A percentile compares a stretch with the other conserved stretches of the same genome.
phyloP scores from a whole-genome alignment of 1,140 invertebrate species.

The Drosophila mojavensis region DNA sequence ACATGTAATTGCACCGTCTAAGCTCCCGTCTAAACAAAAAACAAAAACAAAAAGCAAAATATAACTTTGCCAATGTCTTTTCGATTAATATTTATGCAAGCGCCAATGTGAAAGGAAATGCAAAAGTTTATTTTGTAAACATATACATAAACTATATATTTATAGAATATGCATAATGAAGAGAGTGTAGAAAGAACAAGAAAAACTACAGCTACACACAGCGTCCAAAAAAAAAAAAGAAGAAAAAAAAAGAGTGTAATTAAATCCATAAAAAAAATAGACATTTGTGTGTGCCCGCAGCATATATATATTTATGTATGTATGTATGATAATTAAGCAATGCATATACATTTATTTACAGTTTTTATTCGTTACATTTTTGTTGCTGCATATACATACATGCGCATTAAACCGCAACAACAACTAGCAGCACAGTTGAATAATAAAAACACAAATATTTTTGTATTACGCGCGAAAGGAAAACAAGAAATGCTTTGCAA shows the following conservation, averaged over 20 bases:
- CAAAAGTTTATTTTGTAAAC: conserved; percentile 74
- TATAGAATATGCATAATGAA: conserved; percentile 56
- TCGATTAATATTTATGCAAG: conserved; percentile 73
- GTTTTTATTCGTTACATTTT: conserved; percentile 25
- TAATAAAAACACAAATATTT: conserved; percentile 23
- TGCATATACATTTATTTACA: conserved; percentile 12
- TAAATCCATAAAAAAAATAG: background rate
- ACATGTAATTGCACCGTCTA: conserved; percentile 68
- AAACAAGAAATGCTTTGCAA: conserved; percentile 2
- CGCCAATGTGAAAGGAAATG: conserved; percentile 70
- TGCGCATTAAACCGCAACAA: conserved; percentile 13
- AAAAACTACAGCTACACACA: conserved; percentile 28
- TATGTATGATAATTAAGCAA: conserved; percentile 1
- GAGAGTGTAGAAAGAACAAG: conserved; percentile 21
- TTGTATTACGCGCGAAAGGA: conserved; percentile 21
- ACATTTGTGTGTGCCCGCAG: conserved; percentile 22
- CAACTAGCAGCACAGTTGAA: conserved; percentile 14
- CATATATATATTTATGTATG: conserved; percentile 5
- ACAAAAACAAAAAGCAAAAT: background rate
- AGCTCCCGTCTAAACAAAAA: conserved; percentile 55
- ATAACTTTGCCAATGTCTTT: conserved; percentile 62
- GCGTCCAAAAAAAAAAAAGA: conserved; percentile 13
- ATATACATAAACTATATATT: conserved; percentile 49
- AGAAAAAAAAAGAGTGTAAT: background rate
- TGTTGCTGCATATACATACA: conserved; percentile 15